Percentiles rank a stretch among this genome's conserved stretches.
These are phyloP conservation scores for Drosophila phalerata DNA, from an alignment of 2,888 invertebrate species.

Conservation along the genomic window DNA sequence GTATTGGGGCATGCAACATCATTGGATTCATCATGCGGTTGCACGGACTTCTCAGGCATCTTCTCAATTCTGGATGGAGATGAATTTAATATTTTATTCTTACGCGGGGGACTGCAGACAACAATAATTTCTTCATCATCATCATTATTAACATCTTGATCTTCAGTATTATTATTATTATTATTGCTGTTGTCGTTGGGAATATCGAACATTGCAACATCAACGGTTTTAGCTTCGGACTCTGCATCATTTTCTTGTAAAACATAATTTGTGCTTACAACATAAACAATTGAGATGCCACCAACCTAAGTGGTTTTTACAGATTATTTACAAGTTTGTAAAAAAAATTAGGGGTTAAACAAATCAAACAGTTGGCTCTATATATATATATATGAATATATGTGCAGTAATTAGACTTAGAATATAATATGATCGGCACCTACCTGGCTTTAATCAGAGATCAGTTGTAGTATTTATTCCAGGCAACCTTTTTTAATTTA, in stretches of 20 bases:
- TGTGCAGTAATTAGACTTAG: conserved; percentile 12
- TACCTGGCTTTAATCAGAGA: conserved; percentile 83
- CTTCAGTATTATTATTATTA: background rate
- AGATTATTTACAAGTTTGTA: conserved; percentile 33
- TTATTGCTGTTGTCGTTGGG: background rate
- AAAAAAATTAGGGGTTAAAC: background rate
- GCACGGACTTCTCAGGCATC: background rate
- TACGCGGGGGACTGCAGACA: conserved; percentile 62
- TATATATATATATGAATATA: conserved; percentile 2
- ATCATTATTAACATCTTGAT: conserved; percentile 16
- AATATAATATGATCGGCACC: conserved; percentile 60
- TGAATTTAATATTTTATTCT: background rate
- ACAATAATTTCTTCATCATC: conserved; percentile 70
- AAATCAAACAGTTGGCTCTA: background rate
- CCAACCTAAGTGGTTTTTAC: conserved; percentile 54
- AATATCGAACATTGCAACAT: background rate
- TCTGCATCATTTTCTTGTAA: conserved; percentile 20
- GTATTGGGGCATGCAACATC: conserved; percentile 17
- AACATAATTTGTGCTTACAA: conserved; percentile 40
- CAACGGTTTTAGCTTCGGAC: conserved; percentile 1
- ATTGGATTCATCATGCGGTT: conserved; percentile 10
- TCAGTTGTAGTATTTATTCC: conserved; percentile 86
- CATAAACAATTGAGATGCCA: conserved; percentile 52
- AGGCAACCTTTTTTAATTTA: conserved; percentile 84
- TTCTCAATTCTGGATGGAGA: background rate